Evolutionary conservation across 2,113 vertebrate species (phyloP), one percentile per base, ranked within the genome.

Genomic region (Setophaga coronata): DNA sequence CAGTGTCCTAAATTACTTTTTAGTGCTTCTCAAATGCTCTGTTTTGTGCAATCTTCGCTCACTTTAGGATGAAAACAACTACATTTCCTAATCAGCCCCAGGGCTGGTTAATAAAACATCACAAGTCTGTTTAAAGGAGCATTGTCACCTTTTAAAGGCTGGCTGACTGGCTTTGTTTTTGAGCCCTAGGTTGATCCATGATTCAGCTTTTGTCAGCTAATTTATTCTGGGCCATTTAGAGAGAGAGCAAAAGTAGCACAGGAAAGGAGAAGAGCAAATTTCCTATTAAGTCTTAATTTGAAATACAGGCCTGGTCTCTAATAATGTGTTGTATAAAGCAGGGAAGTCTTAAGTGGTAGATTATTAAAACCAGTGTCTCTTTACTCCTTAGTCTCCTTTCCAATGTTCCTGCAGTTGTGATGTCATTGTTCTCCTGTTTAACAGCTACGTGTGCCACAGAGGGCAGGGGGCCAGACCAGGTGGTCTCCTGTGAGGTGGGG

Each of bases 61-160:
- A 18, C 5, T 90, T 90, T 40, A 56, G 17, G 51, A 67, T 43
- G 60, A 84, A 82, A 89, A 79, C 51, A 45, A 6, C 42, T 54
- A 3, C 4, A 48, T 31, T 74, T 93, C 61, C 57, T 71, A 42
- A 79, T 23, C 26, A 69, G 45, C 48, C 13, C 9, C 24, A 67
- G 28, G 70, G n/a, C 18, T 91, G 57, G 60, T 92, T 89, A 95
- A 87, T 91, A 87, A 92, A 95, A 87, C 40, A 91, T 82, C 31
- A 82, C 4, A 78, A 84, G 9, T 31, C 36, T 66, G 18, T 67
- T 57, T 64, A 89, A 67, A 82, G 21, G 15, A 81, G 23, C 6
- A 31, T 13, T 79, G 53, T 31, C 24, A 19, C 18, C 74, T 87
- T 64, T n/a, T 54, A 47, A 70, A 74, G 65, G 6, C 25, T 90